A percentile compares a stretch with the other conserved stretches of the same genome.
Conservation (phyloP, 2,888 invertebrate species). For the Entomobrya multifasciata region DNA sequence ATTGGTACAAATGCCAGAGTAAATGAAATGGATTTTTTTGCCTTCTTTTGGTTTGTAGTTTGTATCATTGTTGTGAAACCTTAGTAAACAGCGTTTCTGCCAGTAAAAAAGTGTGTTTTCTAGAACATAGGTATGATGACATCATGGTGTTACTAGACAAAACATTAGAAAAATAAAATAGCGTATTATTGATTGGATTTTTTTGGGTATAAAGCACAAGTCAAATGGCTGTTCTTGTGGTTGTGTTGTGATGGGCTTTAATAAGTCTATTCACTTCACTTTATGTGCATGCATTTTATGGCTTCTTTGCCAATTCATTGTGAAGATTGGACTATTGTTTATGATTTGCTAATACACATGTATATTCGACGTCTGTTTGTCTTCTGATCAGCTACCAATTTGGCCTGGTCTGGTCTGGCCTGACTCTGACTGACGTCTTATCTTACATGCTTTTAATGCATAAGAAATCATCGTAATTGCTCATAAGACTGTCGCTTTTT, state of each 20-base stretch:
- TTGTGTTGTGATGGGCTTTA: background rate
- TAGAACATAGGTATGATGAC: background rate
- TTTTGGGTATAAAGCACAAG: too few species aligned
- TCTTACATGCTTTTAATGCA: too few species aligned
- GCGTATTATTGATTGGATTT: background rate
- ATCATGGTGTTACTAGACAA: too few species aligned
- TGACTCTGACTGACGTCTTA: conserved; percentile 2
- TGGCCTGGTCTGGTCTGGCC: background rate
- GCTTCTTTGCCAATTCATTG: conserved; percentile 37
- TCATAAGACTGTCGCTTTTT: conserved; percentile 9
- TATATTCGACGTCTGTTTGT: background rate
- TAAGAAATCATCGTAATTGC: background rate
- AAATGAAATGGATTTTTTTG: background rate
- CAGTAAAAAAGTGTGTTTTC: background rate
- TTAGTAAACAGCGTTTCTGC: conserved; percentile 13
- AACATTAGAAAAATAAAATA: too few species aligned
- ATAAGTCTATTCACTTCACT: background rate
- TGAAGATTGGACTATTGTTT: conserved; percentile 21
- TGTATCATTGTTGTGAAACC: conserved; percentile 13
- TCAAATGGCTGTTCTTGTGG: too few species aligned
- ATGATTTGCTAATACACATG: background rate
- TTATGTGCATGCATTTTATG: conserved; percentile 4
- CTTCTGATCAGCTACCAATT: background rate
- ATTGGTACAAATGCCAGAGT: background rate
- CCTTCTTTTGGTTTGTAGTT: conserved; percentile 11